These are phyloP conservation scores for Myrmophylax atrothorax DNA, from an alignment of 2,113 vertebrate genomes.

Conservation along the genomic window DNA sequence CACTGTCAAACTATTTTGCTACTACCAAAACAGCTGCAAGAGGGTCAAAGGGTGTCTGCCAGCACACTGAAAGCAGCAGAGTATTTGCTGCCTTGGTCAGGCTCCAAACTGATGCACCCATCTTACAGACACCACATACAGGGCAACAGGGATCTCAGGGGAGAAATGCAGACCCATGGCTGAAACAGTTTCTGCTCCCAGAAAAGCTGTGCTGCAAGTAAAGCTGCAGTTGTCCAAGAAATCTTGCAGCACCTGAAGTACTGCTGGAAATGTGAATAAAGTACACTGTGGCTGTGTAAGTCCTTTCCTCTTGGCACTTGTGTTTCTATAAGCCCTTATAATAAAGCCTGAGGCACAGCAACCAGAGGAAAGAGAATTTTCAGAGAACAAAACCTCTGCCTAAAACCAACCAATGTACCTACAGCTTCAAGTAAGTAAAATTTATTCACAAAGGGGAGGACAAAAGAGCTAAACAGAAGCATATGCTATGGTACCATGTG, in stretches of 20 bases:
- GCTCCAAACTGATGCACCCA: fast-evolving
- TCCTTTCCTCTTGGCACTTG: background rate
- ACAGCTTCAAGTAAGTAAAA: background rate
- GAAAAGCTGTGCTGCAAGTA: background rate
- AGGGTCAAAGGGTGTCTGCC: background rate
- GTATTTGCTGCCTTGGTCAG: background rate
- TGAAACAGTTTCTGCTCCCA: background rate
- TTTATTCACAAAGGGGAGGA: background rate
- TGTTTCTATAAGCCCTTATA: background rate
- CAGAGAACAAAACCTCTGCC: background rate
- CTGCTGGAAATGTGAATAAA: background rate
- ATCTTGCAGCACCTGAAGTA: background rate
- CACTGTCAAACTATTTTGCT: background rate
- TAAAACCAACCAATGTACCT: background rate
- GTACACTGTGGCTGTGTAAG: background rate
- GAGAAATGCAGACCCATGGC: background rate
- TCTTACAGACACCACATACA: background rate
- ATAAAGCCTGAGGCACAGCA: background rate
- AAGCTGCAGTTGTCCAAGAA: background rate
- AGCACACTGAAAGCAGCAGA: background rate
- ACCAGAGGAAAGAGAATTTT: background rate
- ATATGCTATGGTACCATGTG: background rate
- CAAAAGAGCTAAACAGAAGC: background rate
- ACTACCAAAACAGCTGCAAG: background rate
- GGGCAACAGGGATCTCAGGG: background rate